Base-by-base conservation (phyloP, 2,888 invertebrate genomes). In the Mycalesis mineus region DNA sequence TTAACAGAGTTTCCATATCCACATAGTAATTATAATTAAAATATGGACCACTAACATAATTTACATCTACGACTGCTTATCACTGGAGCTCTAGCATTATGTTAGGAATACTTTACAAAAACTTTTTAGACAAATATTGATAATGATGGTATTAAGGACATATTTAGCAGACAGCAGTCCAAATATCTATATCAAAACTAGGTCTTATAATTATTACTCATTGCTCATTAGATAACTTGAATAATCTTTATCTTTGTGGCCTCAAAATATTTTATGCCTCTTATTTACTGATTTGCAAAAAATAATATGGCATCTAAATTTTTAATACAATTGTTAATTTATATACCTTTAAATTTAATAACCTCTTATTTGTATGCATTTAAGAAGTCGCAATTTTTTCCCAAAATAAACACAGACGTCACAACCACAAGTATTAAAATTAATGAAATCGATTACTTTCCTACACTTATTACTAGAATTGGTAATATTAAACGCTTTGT, bases 321-420 rank as follows among this genome's bases (percentile, higher is more conserved):
- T 22, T 2, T 4, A 22, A 5, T 22, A 22, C 2, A 4, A 22
- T 22, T 22, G 22, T 22, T 4, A 22, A n/a, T n/a, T n/a, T n/a
- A n/a, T 9, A 11, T 36, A 36, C 36, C 4, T 36, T 1, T 11
- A 50, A 40, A 42, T 58, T 51, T 50, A 33, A 45, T 50, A 58
- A 55, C 42, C 14, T 49, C 29, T 57, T 33, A 41, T 22, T 51
- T 55, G 42, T 33, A 41, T 48, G 11, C 28, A 37, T 40, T 37
- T 54, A 4, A 45, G 51, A 61, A 56, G 59, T 45, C 61, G 55
- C 47, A 65, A 62, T 55, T 59, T 58, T 52, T 53, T 63, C 62
- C 65, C 65, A 72, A 76, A 79, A 80, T 77, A 80, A 82, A 82
- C 75, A 80, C 72, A 68, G 71, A 73, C 76, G 68, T 72, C 68